Conservation (phyloP, 2,797 vertebrate genomes). For the Tenualosa ilisha region DNA sequence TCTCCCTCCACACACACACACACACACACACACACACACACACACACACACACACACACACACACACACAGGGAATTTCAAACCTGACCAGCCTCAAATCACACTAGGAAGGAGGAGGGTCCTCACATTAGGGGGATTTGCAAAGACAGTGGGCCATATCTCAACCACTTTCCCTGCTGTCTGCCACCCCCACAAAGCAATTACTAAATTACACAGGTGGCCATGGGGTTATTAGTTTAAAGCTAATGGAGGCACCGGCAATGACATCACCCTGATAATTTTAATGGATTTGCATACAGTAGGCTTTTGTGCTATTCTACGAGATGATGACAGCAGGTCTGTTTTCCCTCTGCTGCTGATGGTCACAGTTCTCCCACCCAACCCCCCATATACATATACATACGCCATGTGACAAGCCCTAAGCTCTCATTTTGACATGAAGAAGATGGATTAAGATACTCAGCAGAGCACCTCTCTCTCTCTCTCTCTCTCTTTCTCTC, state of each 20-base stretch:
- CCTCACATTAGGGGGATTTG: conserved; percentile 37
- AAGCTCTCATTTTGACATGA: conserved; percentile 24
- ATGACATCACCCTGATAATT: conserved; percentile 5
- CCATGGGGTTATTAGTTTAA: conserved; percentile 31
- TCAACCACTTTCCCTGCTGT: background rate
- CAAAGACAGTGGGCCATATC: conserved; percentile 34
- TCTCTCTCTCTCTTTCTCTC: conserved; percentile 26
- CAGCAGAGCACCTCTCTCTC: background rate
- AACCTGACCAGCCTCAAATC: too few species aligned
- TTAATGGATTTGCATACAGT: background rate
- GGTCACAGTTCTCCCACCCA: background rate
- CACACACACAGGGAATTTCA: background rate
- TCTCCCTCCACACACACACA: conserved; percentile 33
- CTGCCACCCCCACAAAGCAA: conserved; percentile 25
- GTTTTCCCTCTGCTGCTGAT: background rate
- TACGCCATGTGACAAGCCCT: background rate
- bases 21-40: background rate
- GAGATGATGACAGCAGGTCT: background rate
- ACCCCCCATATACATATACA: background rate
- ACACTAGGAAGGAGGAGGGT: too few species aligned
- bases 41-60: conserved; percentile 26
- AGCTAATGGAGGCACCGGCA: background rate
- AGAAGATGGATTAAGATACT: conserved; percentile 35
- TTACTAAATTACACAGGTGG: conserved; percentile 43
- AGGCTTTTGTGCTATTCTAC: background rate